Evolutionary conservation across 2,797 vertebrate genomes (phyloP).

Genomic region (Lithobates sylvaticus): DNA sequence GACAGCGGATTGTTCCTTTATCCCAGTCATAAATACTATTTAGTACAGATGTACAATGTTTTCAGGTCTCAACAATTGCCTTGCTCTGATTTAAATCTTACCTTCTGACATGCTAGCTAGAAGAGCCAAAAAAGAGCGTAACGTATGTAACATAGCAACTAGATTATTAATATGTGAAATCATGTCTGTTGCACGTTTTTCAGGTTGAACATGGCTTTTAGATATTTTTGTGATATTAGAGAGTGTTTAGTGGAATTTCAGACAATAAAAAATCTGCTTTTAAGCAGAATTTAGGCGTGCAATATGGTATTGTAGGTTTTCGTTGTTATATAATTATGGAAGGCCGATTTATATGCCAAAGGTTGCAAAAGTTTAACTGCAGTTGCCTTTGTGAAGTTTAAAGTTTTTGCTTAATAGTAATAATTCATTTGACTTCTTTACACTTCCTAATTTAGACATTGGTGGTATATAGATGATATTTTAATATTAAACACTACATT

Average conservation of each 20-base stretch:
- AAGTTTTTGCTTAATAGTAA: too few species aligned
- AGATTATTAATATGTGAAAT: background rate
- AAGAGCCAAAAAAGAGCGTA: constrained; percentile 36
- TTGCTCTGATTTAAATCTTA: constrained; percentile 41
- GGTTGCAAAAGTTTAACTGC: background rate
- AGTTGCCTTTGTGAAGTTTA: background rate
- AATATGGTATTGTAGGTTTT: background rate
- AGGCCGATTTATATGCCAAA: too few species aligned
- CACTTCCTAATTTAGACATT: too few species aligned
- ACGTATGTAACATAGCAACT: constrained; percentile 43
- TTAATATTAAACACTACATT: too few species aligned
- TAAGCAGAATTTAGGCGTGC: background rate
- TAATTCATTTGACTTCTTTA: too few species aligned
- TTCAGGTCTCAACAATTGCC: constrained; percentile 8
- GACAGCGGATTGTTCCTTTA: constrained; percentile 45
- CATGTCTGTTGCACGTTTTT: background rate
- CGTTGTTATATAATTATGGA: background rate
- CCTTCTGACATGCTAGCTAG: constrained; percentile 18
- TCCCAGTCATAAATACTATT: constrained; percentile 57
- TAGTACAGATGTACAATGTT: constrained; percentile 45
- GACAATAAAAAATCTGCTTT: background rate
- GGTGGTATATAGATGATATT: too few species aligned
- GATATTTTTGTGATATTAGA: background rate
- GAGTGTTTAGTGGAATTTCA: background rate
- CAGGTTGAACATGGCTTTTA: background rate